These are phyloP conservation scores for Trisateles emortualis DNA, from an alignment of 2,888 invertebrate species.

Conservation along the genomic window DNA sequence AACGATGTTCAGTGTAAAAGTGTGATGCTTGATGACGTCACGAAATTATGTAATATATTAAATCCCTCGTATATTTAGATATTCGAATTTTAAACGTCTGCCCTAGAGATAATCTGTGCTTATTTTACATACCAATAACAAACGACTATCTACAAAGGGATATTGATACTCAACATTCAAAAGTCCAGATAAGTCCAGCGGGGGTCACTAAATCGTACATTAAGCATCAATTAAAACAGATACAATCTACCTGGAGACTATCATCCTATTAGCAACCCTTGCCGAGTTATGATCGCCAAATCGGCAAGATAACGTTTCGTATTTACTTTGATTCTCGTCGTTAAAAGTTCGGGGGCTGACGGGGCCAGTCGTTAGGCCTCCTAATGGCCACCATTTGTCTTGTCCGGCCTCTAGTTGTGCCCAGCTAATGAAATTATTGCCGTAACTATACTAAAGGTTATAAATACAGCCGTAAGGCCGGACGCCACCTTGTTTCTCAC, in stretches of 20 bases:
- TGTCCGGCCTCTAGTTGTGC: slow-evolving; percentile 86
- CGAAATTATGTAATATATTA: too few relatives aligned
- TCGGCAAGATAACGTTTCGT: slow-evolving; percentile 85
- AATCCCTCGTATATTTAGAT: background rate
- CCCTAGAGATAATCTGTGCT: background rate
- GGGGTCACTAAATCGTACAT: slow-evolving; percentile 52
- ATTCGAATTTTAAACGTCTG: background rate
- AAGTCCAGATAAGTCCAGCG: slow-evolving; percentile 38
- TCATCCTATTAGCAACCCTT: slow-evolving; percentile 77
- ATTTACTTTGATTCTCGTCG: slow-evolving; percentile 87
- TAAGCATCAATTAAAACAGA: slow-evolving; percentile 61
- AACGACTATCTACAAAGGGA: slow-evolving; percentile 9
- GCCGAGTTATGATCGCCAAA: slow-evolving; percentile 82
- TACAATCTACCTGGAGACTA: slow-evolving; percentile 68
- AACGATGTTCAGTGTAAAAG: too few relatives aligned
- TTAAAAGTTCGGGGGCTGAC: slow-evolving; percentile 84
- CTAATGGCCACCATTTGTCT: slow-evolving; percentile 87
- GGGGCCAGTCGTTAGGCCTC: slow-evolving; percentile 84
- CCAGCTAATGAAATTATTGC: slow-evolving; percentile 88
- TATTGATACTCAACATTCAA: slow-evolving; percentile 24
- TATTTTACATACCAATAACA: background rate
- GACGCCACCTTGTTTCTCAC: slow-evolving; percentile 84
- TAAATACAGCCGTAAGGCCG: slow-evolving; percentile 83
- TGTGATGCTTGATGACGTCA: too few relatives aligned
- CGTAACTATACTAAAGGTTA: slow-evolving; percentile 86